Conservation (phyloP, 2,113 vertebrate genomes). For the Aegotheles bennettii region DNA sequence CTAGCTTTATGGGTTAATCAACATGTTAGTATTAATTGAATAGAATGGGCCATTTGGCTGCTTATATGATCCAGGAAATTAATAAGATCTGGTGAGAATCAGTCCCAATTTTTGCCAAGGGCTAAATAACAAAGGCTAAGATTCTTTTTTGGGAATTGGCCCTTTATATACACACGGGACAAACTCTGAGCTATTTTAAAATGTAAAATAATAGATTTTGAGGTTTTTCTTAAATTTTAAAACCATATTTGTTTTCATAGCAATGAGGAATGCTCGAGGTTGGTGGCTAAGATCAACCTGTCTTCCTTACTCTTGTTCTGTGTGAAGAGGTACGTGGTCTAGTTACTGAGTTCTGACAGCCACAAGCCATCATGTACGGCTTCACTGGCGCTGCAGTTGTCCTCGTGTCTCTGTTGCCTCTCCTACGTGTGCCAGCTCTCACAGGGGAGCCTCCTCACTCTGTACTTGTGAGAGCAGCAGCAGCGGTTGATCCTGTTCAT, state of each 20-base stretch:
- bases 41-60: not conserved
- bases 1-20: not conserved
- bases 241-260: not conserved
- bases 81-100: not conserved
- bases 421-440: rapidly evolving
- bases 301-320: not conserved
- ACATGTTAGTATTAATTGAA: not conserved
- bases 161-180: not conserved
- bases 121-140: not conserved
- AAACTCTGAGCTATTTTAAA: not conserved
- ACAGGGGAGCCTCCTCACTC: too few species aligned
- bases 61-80: not conserved
- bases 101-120: not conserved
- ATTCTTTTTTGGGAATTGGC: not conserved
- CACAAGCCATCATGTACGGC: rapidly evolving
- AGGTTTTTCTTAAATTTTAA: not conserved
- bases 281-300: not conserved
- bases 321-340: not conserved
- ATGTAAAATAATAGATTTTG: not conserved
- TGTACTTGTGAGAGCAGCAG: not conserved
- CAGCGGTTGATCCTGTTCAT: not conserved
- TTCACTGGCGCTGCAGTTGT: rapidly evolving
- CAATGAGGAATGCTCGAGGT: not conserved
- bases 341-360: not conserved
- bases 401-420: not conserved